Evolutionary conservation across 2,113 vertebrate species (phyloP).

Genomic region (Oenanthe melanoleuca): DNA sequence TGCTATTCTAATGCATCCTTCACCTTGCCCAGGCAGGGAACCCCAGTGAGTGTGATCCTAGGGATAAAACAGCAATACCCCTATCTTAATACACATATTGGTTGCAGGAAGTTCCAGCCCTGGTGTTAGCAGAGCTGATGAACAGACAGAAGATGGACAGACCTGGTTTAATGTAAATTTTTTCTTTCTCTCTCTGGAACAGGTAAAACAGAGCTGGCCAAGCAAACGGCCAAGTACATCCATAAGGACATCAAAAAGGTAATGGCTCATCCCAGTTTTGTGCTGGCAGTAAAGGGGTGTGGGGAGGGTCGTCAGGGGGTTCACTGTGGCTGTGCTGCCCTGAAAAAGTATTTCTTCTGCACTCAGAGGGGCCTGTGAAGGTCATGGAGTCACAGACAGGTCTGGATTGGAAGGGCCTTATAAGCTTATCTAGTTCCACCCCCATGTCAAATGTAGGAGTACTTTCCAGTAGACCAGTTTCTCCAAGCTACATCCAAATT

Average conservation of each 20-base stretch:
- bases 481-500: neutral
- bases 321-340: neutral
- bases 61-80: too few species aligned
- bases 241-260: constrained; percentile 97
- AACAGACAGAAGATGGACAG: neutral
- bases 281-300: neutral
- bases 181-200: neutral
- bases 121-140: neutral
- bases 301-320: fast-evolving
- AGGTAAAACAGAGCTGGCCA: constrained; percentile 97
- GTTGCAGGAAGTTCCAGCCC: neutral
- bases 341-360: neutral
- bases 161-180: neutral
- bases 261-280: neutral
- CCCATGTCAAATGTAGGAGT: neutral
- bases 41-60: neutral
- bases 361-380: neutral
- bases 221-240: constrained; percentile 95
- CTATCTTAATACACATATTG: fast-evolving
- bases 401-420: neutral
- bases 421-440: neutral
- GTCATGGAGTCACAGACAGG: neutral
- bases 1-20: neutral
- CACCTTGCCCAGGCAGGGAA: neutral
- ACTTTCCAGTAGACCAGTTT: neutral